Evolutionary conservation across 2,888 invertebrate genomes (phyloP), one percentile per base, ranked within the genome.

Genomic region (Leptinotarsa haldemani): DNA sequence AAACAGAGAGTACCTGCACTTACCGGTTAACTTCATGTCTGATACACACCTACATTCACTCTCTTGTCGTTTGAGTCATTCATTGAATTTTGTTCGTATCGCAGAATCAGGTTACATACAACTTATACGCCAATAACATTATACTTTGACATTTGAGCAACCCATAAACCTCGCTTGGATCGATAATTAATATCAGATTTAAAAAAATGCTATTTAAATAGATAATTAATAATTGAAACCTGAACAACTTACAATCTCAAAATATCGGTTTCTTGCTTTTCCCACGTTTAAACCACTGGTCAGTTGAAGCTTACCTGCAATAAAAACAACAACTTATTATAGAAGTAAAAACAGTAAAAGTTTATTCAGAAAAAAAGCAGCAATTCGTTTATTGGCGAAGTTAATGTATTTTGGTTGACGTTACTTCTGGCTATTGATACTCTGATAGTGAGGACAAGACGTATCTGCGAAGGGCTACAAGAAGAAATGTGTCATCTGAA

Each of bases 291-390:
- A 20, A 18, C 18, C 12, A 15, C 18, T 65, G 15, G 64, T 25
- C 46, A 13, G 40, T 64, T 46, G 64, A 30, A 46, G 40, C 65
- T 65, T 48, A 65, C 65, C 65, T 65, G 65, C 20, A 65, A 65
- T 16, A 65, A 65, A 65, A 65, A 40, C 9, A 65, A 22, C 15
- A 20, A 65, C 4, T 64, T 40, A 40, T 13, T 16, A 15, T 3
- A 40, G 30, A 7, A 40, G 2, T 40, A 9, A 40, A 40, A 40
- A 40, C 40, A 40, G 40, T 9, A 2, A 9, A 9, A 40, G 2
- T 40, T 40, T 40, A 40, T 40, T 40, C 30, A n/a, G 18, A 52
- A 52, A 18, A 18, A n/a, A 52, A 7, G 2, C 2, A 52, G 52
- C 3, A 52, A 52, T 52, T 3, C 7, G 12, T 5, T 52, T 3